These are phyloP conservation scores for Gandaritis pyraliata DNA, from an alignment of 2,888 invertebrate genomes.

Conservation along the genomic window DNA sequence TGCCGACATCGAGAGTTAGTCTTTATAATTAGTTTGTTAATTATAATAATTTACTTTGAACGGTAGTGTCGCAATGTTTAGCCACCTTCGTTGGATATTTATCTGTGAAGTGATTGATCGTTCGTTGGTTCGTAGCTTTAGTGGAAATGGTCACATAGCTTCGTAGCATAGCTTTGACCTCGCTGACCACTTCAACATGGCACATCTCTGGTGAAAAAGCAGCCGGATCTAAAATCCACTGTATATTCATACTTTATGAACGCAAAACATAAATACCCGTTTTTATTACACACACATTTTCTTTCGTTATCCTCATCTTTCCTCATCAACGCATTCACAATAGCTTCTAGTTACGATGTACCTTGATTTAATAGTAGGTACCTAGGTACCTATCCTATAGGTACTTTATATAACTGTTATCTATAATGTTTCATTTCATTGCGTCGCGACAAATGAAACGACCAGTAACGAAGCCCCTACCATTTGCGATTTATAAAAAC, in stretches of 20 bases:
- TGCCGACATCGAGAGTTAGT: constrained; percentile 23
- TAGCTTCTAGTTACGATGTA: constrained; percentile 1
- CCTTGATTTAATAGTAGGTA: constrained; percentile 10
- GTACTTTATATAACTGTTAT: constrained; percentile 45
- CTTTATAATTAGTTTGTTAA: constrained; percentile 30
- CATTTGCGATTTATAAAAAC: constrained; percentile 1
- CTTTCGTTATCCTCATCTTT: not conserved
- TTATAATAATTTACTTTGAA: constrained; percentile 25
- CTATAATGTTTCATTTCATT: constrained; percentile 40
- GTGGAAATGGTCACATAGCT: too few relatives aligned
- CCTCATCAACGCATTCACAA: not conserved
- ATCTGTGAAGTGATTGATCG: constrained; percentile 9
- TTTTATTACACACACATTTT: not conserved
- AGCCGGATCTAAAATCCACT: too few relatives aligned
- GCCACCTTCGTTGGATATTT: not conserved
- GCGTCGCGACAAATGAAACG: constrained; percentile 48
- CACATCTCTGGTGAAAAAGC: too few relatives aligned
- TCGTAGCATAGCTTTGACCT: too few relatives aligned
- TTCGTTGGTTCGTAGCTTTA: too few relatives aligned
- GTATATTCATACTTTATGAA: not conserved
- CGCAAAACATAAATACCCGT: not conserved
- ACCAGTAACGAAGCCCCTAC: constrained; percentile 45
- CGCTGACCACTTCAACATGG: too few relatives aligned
- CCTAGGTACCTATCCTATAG: too few relatives aligned
- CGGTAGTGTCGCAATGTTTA: constrained; percentile 10